phyloP scores from a whole-genome alignment of 2,888 invertebrate genomes.

The Ophion slaviceki region DNA sequence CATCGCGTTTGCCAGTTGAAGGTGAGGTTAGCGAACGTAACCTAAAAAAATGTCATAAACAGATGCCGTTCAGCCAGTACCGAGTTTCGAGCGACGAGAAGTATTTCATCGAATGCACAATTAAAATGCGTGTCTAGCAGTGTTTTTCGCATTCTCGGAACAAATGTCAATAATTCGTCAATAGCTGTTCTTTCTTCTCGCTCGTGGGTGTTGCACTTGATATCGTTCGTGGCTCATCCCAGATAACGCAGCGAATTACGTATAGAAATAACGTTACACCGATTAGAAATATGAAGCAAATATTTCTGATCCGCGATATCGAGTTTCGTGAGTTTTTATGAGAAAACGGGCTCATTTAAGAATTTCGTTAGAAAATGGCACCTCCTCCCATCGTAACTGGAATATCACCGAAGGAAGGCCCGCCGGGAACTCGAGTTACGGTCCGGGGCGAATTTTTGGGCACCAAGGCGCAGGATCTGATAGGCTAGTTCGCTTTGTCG shows the following conservation, averaged over 20 bases:
- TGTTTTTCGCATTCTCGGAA: not conserved
- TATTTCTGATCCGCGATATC: not conserved
- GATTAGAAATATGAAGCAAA: not conserved
- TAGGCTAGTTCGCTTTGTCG: slow-evolving; percentile 86
- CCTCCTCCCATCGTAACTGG: slow-evolving; percentile 96
- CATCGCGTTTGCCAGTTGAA: not conserved
- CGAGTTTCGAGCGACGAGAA: not conserved
- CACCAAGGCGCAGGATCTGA: slow-evolving; percentile 91
- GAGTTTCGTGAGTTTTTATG: not conserved
- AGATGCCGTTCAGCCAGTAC: not conserved
- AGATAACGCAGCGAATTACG: not conserved
- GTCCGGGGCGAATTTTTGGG: slow-evolving; percentile 98
- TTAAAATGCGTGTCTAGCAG: not conserved
- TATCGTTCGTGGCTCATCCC: not conserved
- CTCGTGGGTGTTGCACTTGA: not conserved
- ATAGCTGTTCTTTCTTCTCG: not conserved
- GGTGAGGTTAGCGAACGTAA: not conserved
- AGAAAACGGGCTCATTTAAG: not conserved
- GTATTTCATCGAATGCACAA: not conserved
- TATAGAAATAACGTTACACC: not conserved
- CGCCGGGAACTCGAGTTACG: slow-evolving; percentile 97
- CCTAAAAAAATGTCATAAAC: not conserved
- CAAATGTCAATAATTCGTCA: not conserved
- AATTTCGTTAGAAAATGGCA: slow-evolving; percentile 83
- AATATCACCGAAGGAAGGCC: slow-evolving; percentile 99